Evolutionary conservation across 2,113 vertebrate genomes (phyloP).

Genomic region (Poeciliopsis turrubarensis): DNA sequence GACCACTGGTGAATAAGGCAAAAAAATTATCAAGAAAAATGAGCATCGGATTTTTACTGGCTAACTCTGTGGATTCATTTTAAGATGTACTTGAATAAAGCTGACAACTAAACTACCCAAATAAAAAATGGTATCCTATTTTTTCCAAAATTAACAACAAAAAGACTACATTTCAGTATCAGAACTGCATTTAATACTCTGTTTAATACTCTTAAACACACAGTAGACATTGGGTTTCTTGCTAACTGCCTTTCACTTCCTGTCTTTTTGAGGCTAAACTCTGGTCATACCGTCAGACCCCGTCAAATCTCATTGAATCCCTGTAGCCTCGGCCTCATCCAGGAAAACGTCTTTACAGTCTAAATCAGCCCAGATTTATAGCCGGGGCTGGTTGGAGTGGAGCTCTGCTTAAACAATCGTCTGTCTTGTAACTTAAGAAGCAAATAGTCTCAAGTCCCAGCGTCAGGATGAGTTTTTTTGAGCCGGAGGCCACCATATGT

Average conservation of each 20-base stretch:
- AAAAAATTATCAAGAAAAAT: not conserved
- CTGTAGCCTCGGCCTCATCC: constrained; percentile 17
- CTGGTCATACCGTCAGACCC: constrained; percentile 9
- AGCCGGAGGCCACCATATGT: constrained; percentile 43
- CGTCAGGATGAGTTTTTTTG: constrained; percentile 35
- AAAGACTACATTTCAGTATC: not conserved
- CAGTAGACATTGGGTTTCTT: too few relatives aligned
- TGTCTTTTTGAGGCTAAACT: constrained; percentile 8
- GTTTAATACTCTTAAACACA: not conserved
- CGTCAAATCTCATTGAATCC: constrained; percentile 42
- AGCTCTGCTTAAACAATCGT: constrained; percentile 67
- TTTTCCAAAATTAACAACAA: not conserved
- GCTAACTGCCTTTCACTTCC: not conserved
- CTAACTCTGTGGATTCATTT: not conserved
- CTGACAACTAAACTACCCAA: not conserved
- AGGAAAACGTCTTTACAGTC: constrained; percentile 54
- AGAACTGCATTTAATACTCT: not conserved
- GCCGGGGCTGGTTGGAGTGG: constrained; percentile 38
- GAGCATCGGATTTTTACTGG: not conserved
- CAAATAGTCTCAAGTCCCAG: constrained; percentile 47
- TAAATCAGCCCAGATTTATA: constrained; percentile 66
- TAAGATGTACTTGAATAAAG: not conserved
- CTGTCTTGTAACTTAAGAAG: constrained; percentile 67
- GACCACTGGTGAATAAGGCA: not conserved
- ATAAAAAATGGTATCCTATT: not conserved